These are phyloP conservation scores for Thalassarche chlororhynchos DNA, from an alignment of 2,113 vertebrate genomes.

Conservation along the genomic window DNA sequence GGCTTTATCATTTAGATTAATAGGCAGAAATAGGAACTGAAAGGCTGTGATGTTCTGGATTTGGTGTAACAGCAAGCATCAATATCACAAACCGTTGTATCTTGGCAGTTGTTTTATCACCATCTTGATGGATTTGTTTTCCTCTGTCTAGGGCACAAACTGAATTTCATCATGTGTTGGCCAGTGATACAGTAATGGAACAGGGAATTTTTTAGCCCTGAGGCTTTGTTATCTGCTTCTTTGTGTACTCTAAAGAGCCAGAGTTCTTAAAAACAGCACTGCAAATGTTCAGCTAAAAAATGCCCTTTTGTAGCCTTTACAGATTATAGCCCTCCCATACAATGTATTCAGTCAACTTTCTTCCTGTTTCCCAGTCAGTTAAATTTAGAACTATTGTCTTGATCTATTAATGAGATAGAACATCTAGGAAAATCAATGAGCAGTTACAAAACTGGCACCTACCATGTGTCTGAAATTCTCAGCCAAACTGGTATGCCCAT, in stretches of 20 bases:
- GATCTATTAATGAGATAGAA: conserved; percentile 59
- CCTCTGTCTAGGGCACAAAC: conserved; percentile 28
- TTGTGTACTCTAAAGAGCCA: conserved; percentile 56
- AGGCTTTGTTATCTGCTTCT: conserved; percentile 45
- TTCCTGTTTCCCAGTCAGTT: conserved; percentile 79
- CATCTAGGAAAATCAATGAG: conserved; percentile 70
- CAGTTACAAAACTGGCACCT: conserved; percentile 40
- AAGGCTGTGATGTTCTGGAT: not conserved
- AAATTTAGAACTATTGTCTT: conserved; percentile 79
- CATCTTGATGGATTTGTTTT: conserved; percentile 51
- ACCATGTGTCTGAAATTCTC: conserved; percentile 7
- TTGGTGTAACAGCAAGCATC: not conserved
- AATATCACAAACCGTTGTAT: not conserved
- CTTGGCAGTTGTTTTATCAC: conserved; percentile 46
- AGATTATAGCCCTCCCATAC: conserved; percentile 69
- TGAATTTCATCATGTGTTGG: conserved; percentile 48
- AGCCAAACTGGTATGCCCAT: not conserved
- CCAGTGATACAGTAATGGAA: not conserved
- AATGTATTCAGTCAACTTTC: conserved; percentile 70
- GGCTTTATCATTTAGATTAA: conserved; percentile 29
- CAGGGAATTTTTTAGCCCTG: conserved; percentile 44
- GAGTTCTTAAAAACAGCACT: conserved; percentile 59
- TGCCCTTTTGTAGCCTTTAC: conserved; percentile 72
- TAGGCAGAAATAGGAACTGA: not conserved
- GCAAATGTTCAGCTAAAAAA: conserved; percentile 69